Conservation (phyloP, 2,113 vertebrate genomes). For the Amia ocellicauda region DNA sequence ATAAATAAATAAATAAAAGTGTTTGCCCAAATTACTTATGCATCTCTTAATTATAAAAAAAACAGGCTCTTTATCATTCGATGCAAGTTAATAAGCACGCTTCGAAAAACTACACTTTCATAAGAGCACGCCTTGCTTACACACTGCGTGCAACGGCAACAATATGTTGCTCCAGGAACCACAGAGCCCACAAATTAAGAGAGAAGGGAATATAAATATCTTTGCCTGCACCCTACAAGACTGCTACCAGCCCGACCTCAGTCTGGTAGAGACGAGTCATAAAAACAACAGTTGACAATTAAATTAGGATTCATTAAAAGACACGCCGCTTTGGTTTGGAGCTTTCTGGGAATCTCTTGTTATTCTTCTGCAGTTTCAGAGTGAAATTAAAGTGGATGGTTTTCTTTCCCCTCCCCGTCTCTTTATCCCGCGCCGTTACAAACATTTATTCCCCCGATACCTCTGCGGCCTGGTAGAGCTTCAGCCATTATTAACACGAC, state of each 20-base stretch:
- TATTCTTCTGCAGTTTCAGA: too few species aligned
- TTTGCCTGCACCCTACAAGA: neutral
- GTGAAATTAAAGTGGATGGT: too few species aligned
- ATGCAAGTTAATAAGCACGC: constrained; percentile 38
- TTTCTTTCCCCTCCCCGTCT: too few species aligned
- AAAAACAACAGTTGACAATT: neutral
- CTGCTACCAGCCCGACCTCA: neutral
- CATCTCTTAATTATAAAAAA: constrained; percentile 41
- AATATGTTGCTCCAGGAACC: neutral
- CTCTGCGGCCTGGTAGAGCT: too few species aligned
- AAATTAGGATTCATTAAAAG: neutral
- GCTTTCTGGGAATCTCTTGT: too few species aligned
- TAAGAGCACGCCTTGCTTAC: neutral
- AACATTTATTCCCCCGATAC: too few species aligned
- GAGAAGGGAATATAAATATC: neutral
- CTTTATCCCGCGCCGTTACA: too few species aligned
- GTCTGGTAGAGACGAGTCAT: neutral
- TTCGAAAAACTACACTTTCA: neutral
- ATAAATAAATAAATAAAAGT: constrained; percentile 29
- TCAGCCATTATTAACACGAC: too few species aligned
- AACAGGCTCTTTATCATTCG: constrained; percentile 52
- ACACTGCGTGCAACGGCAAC: neutral
- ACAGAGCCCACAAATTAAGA: neutral
- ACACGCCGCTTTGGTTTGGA: too few species aligned
- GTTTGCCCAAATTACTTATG: constrained; percentile 58